A percentile compares a stretch with the other conserved stretches of the same genome.
Conservation (phyloP, 64 coral and sea anemone genomes). For the Trachythela sp. region DNA sequence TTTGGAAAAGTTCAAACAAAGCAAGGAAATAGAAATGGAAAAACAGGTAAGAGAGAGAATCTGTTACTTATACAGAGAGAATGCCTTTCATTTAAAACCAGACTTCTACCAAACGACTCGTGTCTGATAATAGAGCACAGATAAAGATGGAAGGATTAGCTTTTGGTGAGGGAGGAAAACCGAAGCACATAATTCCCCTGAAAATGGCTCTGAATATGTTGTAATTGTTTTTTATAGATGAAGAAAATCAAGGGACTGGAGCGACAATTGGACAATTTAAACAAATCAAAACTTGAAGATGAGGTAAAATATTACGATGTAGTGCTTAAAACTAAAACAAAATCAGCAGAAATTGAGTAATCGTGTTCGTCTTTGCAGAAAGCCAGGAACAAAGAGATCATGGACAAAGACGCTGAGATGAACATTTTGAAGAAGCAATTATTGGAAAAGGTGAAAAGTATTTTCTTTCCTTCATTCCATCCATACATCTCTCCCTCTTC, state of each 20-base stretch:
- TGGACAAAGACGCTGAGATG: background rate
- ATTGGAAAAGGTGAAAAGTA: background rate
- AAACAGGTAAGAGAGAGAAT: background rate
- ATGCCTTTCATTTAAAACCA: background rate
- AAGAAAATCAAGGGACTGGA: background rate
- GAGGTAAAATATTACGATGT: background rate
- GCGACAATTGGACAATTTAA: background rate
- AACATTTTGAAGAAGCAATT: background rate
- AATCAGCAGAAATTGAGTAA: background rate
- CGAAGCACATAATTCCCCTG: too few relatives aligned
- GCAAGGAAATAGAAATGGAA: slow-evolving; percentile 54
- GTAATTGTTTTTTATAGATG: background rate
- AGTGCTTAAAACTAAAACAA: background rate
- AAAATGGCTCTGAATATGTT: too few relatives aligned
- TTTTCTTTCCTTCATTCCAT: too few relatives aligned
- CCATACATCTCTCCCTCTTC: background rate
- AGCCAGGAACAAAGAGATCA: background rate
- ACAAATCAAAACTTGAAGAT: background rate
- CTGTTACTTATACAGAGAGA: background rate
- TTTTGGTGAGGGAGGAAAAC: too few relatives aligned
- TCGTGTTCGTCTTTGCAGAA: background rate
- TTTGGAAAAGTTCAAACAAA: slow-evolving; percentile 61
- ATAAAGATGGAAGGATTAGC: too few relatives aligned
- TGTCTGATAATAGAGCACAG: too few relatives aligned
- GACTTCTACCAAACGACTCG: too few relatives aligned